These are phyloP conservation scores for Automeris io DNA, from an alignment of 2,888 invertebrate genomes.

Conservation along the genomic window DNA sequence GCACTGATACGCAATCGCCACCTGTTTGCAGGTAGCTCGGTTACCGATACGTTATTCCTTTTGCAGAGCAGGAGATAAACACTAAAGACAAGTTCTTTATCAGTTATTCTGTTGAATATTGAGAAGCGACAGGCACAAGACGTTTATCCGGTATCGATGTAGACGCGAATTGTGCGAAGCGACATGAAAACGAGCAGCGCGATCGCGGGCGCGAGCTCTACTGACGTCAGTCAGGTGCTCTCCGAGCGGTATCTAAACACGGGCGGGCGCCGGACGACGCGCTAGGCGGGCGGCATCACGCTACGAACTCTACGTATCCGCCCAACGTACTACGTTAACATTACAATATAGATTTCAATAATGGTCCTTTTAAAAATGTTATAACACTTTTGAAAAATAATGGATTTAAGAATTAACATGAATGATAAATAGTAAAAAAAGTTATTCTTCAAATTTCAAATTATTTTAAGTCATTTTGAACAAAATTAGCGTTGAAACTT, in stretches of 20 bases:
- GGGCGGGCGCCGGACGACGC: constrained; percentile 36
- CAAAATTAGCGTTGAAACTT: no score
- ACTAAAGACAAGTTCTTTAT: constrained; percentile 9
- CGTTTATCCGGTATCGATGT: constrained; percentile 32
- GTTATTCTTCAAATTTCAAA: no score
- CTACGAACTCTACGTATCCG: constrained; percentile 58
- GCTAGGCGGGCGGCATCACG: constrained; percentile 30
- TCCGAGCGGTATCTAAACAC: constrained; percentile 21
- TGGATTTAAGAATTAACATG: no score
- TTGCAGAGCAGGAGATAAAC: background rate
- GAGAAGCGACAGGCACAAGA: constrained; percentile 21
- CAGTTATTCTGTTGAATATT: constrained; percentile 22
- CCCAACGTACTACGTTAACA: constrained; percentile 61
- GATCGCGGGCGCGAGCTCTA: constrained; percentile 44
- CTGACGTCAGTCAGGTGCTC: constrained; percentile 54
- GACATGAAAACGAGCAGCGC: constrained; percentile 15
- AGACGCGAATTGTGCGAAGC: constrained; percentile 19
- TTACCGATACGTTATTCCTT: background rate
- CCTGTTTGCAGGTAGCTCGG: constrained; percentile 43
- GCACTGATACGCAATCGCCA: constrained; percentile 49
- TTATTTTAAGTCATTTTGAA: no score
- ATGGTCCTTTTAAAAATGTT: background rate
- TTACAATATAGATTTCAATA: constrained; percentile 47
- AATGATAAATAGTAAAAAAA: no score
- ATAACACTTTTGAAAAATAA: no score